A percentile compares a stretch with the other conserved stretches of the same genome.
These are phyloP conservation scores for Agriopis marginaria DNA, from an alignment of 2,888 invertebrate genomes.

Conservation along the genomic window DNA sequence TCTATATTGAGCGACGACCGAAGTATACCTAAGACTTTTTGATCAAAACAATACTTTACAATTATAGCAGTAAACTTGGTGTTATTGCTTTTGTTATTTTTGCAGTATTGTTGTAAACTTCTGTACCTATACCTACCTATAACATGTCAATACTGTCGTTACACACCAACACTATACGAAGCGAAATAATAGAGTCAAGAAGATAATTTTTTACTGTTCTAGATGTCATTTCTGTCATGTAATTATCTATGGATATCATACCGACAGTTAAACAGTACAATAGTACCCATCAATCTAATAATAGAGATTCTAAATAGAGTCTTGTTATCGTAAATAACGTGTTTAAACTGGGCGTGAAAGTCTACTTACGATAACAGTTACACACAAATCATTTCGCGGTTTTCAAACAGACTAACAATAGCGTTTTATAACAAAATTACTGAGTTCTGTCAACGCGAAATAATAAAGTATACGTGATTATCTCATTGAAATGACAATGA, in stretches of 20 bases:
- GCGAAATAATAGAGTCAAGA: neutral
- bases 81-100: too few relatives aligned
- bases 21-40: too few relatives aligned
- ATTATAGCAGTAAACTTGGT: too few relatives aligned
- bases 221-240: neutral
- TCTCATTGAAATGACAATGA: neutral
- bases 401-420: constrained; percentile 18
- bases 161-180: neutral
- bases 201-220: neutral
- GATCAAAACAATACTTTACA: too few relatives aligned
- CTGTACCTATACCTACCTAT: neutral
- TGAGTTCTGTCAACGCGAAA: constrained; percentile 17
- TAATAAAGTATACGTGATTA: constrained; percentile 9
- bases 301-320: neutral
- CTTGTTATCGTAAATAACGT: neutral
- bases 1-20: too few relatives aligned
- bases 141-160: neutral
- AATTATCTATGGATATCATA: constrained; percentile 1
- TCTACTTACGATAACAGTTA: constrained; percentile 7
- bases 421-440: constrained; percentile 9
- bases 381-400: constrained; percentile 8
- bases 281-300: neutral
- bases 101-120: too few relatives aligned
- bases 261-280: neutral
- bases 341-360: constrained; percentile 15